These are phyloP conservation scores for Ephydatia muelleri DNA, from an alignment of 37 sponge, comb jelly and placozoan species.

Conservation along the genomic window DNA sequence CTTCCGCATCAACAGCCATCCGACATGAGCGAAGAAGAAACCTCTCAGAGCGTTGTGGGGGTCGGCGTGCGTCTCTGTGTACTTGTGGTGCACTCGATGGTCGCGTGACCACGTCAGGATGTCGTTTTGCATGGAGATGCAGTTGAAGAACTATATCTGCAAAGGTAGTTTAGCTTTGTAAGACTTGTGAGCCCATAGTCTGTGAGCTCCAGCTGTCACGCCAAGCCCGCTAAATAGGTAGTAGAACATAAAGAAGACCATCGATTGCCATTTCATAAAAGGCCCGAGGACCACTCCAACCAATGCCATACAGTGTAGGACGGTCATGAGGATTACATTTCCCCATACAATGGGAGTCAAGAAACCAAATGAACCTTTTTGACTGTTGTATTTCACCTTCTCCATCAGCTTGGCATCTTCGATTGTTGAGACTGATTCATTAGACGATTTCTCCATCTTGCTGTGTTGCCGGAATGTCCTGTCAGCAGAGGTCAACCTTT, in stretches of 20 bases:
- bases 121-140: conserved; percentile 86
- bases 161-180: conserved; percentile 86
- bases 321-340: conserved; percentile 53
- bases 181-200: conserved; percentile 92
- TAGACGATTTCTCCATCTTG: too few species aligned
- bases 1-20: conserved; percentile 97
- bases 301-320: conserved; percentile 44
- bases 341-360: conserved; percentile 67
- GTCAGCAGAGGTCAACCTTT: too few species aligned
- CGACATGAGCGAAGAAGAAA: conserved; percentile 97
- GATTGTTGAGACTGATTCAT: too few species aligned
- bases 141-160: conserved; percentile 77
- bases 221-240: conserved; percentile 88
- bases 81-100: conserved; percentile 98
- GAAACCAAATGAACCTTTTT: conserved; percentile 44
- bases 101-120: conserved; percentile 92
- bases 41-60: conserved; percentile 97
- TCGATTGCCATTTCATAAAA: conserved; percentile 31
- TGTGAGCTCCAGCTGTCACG: conserved; percentile 96
- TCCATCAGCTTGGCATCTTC: too few species aligned
- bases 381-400: not conserved
- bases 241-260: conserved; percentile 46
- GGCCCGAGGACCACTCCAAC: conserved; percentile 13
- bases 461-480: too few species aligned
- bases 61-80: conserved; percentile 93